Percentiles rank a stretch among this genome's conserved stretches.
phyloP scores from a whole-genome alignment of 2,888 invertebrate species.

The Melipona bicolor region DNA sequence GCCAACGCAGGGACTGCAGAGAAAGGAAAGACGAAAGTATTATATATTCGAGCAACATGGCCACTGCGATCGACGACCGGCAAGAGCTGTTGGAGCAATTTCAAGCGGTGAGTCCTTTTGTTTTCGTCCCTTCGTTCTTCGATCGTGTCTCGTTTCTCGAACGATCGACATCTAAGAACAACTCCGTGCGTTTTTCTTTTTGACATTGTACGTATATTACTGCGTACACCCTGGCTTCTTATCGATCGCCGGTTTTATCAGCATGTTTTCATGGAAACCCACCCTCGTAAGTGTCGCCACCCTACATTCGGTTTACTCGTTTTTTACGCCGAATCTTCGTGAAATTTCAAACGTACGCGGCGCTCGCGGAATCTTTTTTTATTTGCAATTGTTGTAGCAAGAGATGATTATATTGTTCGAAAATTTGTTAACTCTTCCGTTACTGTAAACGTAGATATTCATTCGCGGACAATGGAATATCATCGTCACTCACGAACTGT shows the following conservation, averaged over 20 bases:
- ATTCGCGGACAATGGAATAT: too few relatives aligned
- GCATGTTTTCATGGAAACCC: constrained; percentile 63
- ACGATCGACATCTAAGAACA: neutral
- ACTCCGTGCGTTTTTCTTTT: constrained; percentile 11
- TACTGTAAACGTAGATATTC: too few relatives aligned
- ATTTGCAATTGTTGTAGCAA: neutral
- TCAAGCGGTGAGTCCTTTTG: constrained; percentile 77
- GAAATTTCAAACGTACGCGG: neutral
- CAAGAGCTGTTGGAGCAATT: constrained; percentile 82
- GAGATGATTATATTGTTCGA: too few relatives aligned
- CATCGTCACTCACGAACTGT: too few relatives aligned
- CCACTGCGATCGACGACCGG: constrained; percentile 83
- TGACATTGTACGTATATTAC: constrained; percentile 27
- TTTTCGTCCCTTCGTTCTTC: neutral
- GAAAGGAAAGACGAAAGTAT: constrained; percentile 75
- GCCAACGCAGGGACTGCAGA: constrained; percentile 49
- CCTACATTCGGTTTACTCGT: constrained; percentile 51
- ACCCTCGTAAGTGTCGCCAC: constrained; percentile 70
- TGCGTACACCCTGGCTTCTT: constrained; percentile 62
- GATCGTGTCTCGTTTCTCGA: neutral
- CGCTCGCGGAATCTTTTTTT: neutral
- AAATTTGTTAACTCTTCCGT: neutral
- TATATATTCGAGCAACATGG: constrained; percentile 80
- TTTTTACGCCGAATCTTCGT: constrained; percentile 18
- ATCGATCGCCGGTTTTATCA: constrained; percentile 74